phyloP scores from a whole-genome alignment of 37 sponge, comb jelly and placozoan genomes.

The Beroe ovata region DNA sequence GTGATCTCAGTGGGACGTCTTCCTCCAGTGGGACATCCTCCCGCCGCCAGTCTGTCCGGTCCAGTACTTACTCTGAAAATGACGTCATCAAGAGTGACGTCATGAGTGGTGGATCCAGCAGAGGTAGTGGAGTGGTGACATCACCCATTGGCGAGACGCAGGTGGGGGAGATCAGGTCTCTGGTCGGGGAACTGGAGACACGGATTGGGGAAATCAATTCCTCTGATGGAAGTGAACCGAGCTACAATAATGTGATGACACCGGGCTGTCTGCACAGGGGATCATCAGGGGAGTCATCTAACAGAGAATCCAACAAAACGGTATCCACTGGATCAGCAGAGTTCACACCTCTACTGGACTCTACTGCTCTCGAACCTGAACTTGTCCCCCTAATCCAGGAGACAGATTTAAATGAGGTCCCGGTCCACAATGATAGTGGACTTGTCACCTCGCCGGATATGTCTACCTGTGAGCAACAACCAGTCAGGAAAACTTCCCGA shows the following conservation, averaged over 20 bases:
- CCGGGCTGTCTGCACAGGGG: neutral
- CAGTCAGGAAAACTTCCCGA: neutral
- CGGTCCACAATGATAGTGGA: neutral
- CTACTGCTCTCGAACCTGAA: neutral
- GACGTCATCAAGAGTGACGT: neutral
- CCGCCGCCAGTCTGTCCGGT: neutral
- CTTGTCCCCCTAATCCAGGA: neutral
- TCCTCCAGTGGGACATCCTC: slow-evolving; percentile 9
- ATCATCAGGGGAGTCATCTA: neutral
- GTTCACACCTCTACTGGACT: neutral
- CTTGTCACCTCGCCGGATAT: neutral
- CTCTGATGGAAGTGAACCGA: neutral
- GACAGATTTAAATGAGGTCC: no score
- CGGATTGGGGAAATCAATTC: neutral
- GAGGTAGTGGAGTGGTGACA: neutral
- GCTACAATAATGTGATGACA: neutral
- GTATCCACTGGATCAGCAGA: neutral
- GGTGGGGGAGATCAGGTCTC: neutral
- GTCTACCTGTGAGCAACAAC: neutral
- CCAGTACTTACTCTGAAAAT: neutral
- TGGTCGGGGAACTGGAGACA: neutral
- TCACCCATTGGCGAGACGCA: neutral
- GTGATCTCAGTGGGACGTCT: slow-evolving; percentile 8
- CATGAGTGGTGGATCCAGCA: neutral
- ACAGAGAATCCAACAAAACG: neutral